phyloP scores from a whole-genome alignment of 2,888 invertebrate species.

The Frankliniella intonsa region DNA sequence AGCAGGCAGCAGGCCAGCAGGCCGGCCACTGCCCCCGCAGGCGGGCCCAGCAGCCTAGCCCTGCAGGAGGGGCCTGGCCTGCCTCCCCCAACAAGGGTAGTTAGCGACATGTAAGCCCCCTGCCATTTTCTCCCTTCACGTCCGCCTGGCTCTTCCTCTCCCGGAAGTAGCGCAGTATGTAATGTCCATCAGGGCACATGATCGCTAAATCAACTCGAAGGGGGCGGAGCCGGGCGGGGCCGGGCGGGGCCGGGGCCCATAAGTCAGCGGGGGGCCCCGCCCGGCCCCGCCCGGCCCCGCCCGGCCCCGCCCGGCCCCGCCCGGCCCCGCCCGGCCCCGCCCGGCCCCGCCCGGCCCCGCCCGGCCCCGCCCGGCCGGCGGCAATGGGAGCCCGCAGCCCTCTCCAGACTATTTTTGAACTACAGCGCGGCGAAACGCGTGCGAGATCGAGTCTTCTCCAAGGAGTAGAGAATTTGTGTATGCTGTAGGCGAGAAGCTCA shows the following conservation, averaged over 20 bases:
- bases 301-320: neutral
- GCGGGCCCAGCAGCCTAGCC: neutral
- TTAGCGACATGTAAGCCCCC: neutral
- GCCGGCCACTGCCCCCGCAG: no score
- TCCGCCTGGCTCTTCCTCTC: neutral
- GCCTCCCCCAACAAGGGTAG: neutral
- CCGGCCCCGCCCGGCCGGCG: no score
- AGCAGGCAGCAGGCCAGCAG: no score
- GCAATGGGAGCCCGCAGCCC: neutral
- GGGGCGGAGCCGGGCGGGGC: neutral
- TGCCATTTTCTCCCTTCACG: neutral
- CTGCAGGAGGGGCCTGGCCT: neutral
- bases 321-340: no score
- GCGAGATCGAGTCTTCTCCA: neutral
- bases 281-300: neutral
- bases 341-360: no score
- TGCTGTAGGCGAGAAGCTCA: no score
- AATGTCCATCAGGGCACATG: slow-evolving; percentile 15
- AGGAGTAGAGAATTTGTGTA: neutral
- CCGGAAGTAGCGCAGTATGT: slow-evolving; percentile 17
- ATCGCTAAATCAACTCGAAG: neutral
- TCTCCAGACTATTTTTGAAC: neutral
- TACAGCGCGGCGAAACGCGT: neutral
- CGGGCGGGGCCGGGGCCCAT: neutral
- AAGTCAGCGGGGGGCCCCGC: slow-evolving; percentile 5